Conservation (phyloP, 1,140 invertebrate genomes). For the Camponotus vicinus region DNA sequence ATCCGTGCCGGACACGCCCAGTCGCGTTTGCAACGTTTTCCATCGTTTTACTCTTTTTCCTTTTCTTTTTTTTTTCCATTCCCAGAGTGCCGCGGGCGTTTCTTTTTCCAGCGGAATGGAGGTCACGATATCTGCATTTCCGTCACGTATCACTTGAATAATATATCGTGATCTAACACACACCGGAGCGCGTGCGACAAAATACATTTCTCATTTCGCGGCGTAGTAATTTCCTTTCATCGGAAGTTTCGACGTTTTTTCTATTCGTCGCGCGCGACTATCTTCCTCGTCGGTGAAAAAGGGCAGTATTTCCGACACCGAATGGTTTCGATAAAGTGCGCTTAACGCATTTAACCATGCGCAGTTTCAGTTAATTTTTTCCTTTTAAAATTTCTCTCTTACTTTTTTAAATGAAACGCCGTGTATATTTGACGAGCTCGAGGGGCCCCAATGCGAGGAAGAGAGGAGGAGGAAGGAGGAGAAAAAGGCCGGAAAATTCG, state of each 20-base stretch:
- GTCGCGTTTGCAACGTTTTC: constrained; percentile 61
- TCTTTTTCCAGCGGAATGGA: constrained; percentile 37
- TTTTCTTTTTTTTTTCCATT: constrained; percentile 18
- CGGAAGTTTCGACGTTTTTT: not conserved
- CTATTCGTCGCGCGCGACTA: not conserved
- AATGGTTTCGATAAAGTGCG: constrained; percentile 52
- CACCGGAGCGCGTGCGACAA: constrained; percentile 20
- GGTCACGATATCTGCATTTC: constrained; percentile 60
- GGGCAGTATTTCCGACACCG: constrained; percentile 10
- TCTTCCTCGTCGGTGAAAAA: not conserved
- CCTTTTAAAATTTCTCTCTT: not conserved
- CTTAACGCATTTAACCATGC: constrained; percentile 28
- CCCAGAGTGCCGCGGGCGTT: constrained; percentile 32
- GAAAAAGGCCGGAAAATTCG: constrained; percentile 21
- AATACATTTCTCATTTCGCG: constrained; percentile 50
- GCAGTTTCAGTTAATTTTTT: not conserved
- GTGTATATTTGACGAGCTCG: not conserved
- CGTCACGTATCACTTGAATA: constrained; percentile 59
- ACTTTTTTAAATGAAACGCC: constrained; percentile 9
- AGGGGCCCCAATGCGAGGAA: not conserved
- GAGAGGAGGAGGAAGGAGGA: not conserved
- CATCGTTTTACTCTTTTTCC: constrained; percentile 11
- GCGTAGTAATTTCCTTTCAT: constrained; percentile 48
- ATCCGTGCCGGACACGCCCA: constrained; percentile 42
- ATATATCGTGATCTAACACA: constrained; percentile 59